Evolutionary conservation across 2,888 invertebrate genomes (phyloP), one percentile per base, ranked within the genome.

Genomic region (Dryadula phaetusa): DNA sequence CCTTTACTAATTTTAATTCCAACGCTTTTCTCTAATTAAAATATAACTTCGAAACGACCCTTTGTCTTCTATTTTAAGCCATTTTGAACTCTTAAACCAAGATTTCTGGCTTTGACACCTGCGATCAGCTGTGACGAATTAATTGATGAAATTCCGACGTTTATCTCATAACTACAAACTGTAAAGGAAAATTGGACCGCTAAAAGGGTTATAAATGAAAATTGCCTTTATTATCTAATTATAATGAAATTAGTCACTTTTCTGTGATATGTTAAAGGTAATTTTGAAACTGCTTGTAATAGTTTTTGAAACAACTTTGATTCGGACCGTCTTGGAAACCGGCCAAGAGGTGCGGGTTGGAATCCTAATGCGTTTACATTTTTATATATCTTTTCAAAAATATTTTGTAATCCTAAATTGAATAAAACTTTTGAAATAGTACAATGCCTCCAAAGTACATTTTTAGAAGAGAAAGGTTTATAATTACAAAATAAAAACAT

Each of bases 11-110:
- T 81, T 81, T 79, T 80, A 81, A 82, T 80, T 80, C 74, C 72
- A 77, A 76, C 78, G 73, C 77, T 69, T 73, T 74, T 72, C 77
- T 72, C 76, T 82, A 83, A 84, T 84, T 84, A 85, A 84, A 85
- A 82, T 78, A 79, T 80, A 77, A 77, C 79, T 82, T 78, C 80
- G 76, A 80, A 80, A 79, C 72, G 74, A 74, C 74, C 74, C 76
- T 78, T 79, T 77, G 76, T 77, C 72, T 73, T 67, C 54, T 42
- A 49, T 60, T 58, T 62, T 49, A 60, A 56, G 47, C 37, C 40
- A 52, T 44, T 60, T 62, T 70, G 56, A 66, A 66, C 63, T 64
- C 67, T 62, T 67, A 54, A 56, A 67, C 40, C 28, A 61, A 56
- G 64, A 64, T 69, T 66, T 67, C 64, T 67, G 64, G 37, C 61